Conservation (phyloP, 2,113 vertebrate species). For the Sus scrofa region DNA sequence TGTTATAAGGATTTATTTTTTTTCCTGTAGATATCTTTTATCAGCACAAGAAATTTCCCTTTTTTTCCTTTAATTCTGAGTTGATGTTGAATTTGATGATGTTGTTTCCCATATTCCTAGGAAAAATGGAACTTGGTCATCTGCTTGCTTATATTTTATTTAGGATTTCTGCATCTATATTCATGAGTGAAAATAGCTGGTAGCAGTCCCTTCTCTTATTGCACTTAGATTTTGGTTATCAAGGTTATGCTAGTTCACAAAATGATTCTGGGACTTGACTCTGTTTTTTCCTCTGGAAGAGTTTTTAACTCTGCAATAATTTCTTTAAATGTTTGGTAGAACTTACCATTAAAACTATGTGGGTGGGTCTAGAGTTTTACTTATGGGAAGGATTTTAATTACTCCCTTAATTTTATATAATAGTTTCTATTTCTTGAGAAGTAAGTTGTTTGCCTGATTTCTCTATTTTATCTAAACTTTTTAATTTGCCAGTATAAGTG, state of each 20-base stretch:
- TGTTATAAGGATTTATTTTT: not conserved
- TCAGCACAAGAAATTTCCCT: not conserved
- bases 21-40: not conserved
- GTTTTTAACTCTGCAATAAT: constrained; percentile 38
- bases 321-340: constrained; percentile 43
- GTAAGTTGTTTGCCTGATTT: not conserved
- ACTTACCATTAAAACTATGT: not conserved
- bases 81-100: not conserved
- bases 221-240: not conserved
- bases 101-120: not conserved
- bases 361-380: not conserved
- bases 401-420: not conserved
- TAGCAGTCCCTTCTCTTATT: not conserved
- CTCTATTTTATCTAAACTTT: not conserved
- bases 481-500: not conserved
- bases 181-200: not conserved
- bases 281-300: constrained; percentile 19
- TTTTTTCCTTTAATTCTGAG: not conserved
- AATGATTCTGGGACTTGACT: not conserved
- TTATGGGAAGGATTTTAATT: constrained; percentile 17
- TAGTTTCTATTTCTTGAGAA: not conserved
- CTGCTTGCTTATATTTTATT: constrained; percentile 44
- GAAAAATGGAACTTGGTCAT: not conserved
- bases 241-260: constrained; percentile 14
- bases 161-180: not conserved